Evolutionary conservation across 1,140 invertebrate species (phyloP).

Genomic region (Temnothorax curvispinosus): DNA sequence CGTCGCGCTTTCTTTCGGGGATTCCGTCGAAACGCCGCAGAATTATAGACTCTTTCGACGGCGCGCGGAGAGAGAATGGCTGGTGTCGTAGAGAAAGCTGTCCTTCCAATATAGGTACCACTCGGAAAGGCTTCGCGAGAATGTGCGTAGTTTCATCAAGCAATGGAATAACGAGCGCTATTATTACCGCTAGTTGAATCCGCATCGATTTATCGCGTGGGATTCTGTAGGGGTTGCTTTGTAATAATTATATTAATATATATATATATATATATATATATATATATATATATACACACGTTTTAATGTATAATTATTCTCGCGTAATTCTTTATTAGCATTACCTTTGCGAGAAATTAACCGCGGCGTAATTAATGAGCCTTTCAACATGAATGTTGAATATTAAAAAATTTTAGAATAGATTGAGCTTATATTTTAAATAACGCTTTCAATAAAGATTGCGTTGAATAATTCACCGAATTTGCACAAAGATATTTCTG

Average conservation of each 20-base stretch:
- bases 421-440: background rate
- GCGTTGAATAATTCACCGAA: background rate
- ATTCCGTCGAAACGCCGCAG: conserved; percentile 44
- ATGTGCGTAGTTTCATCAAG: background rate
- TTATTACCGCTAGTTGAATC: conserved; percentile 5
- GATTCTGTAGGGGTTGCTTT: background rate
- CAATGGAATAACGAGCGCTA: background rate
- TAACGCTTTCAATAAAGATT: background rate
- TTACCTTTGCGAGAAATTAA: background rate
- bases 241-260: conserved; percentile 15
- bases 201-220: conserved; percentile 19
- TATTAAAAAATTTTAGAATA: background rate
- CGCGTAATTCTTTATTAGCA: background rate
- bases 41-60: conserved; percentile 57
- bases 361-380: background rate
- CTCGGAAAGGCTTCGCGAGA: background rate
- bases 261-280: background rate
- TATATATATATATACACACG: too few species aligned
- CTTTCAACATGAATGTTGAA: background rate
- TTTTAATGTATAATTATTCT: background rate
- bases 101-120: background rate
- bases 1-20: conserved; percentile 50
- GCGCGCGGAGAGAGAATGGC: conserved; percentile 3
- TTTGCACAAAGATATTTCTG: background rate
- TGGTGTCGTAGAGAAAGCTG: background rate